Conservation (phyloP, 2,113 vertebrate genomes). For the Festucalex cinctus region DNA sequence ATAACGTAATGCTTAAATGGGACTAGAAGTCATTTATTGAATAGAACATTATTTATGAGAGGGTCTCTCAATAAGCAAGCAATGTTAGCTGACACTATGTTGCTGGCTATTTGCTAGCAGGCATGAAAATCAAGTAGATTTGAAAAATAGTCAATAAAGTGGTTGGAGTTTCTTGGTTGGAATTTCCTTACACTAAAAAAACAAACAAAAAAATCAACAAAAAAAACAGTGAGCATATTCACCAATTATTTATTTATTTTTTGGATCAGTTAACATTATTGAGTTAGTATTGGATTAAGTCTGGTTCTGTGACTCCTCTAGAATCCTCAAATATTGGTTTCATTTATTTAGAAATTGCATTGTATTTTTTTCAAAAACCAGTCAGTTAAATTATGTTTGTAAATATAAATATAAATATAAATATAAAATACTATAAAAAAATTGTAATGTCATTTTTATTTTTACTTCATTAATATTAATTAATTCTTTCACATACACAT, state of each 20-base stretch:
- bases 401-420: neutral
- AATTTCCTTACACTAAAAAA: too few relatives aligned
- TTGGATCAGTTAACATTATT: too few relatives aligned
- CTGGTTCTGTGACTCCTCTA: too few relatives aligned
- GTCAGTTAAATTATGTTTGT: neutral
- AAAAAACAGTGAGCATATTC: too few relatives aligned
- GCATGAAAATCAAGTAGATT: neutral
- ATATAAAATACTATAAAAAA: neutral
- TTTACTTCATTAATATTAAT: neutral
- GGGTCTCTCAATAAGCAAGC: neutral
- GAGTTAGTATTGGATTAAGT: too few relatives aligned
- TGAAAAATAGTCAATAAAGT: too few relatives aligned
- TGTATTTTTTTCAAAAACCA: neutral
- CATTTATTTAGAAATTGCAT: too few relatives aligned
- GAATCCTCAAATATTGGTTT: neutral
- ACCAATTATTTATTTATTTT: too few relatives aligned
- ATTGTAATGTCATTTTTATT: neutral
- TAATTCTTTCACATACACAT: too few relatives aligned
- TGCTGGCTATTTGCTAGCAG: neutral
- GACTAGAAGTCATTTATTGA: neutral
- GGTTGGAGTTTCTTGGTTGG: too few relatives aligned
- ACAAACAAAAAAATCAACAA: too few relatives aligned
- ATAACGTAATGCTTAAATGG: neutral
- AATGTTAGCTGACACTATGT: neutral
- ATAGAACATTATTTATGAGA: neutral